Conservation (phyloP, 2,113 vertebrate genomes). For the Anguilla rostrata region DNA sequence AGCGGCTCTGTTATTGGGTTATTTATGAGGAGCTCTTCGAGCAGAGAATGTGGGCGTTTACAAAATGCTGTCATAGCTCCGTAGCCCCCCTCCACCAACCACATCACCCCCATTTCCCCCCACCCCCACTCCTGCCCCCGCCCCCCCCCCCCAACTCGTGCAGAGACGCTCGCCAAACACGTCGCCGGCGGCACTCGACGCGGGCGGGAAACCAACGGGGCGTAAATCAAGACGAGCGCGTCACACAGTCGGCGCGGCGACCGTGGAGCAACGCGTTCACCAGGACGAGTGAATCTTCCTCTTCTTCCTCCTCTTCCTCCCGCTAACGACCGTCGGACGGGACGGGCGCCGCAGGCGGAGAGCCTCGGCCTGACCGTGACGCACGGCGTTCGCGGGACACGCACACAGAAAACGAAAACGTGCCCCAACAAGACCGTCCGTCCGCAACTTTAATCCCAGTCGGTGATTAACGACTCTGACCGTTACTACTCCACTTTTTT, state of each 20-base stretch:
- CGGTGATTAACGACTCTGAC: background rate
- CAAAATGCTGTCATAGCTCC: background rate
- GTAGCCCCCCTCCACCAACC: background rate
- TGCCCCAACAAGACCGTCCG: background rate
- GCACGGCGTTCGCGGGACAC: background rate
- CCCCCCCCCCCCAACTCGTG: background rate
- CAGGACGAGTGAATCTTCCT: background rate
- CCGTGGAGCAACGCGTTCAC: background rate
- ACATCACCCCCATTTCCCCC: background rate
- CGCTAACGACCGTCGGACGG: background rate
- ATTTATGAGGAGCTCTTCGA: background rate
- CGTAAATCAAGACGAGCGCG: background rate
- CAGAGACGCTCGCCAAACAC: no score
- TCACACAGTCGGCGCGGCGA: background rate
- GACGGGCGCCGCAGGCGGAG: background rate
- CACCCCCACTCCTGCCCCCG: no score
- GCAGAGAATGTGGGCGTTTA: background rate
- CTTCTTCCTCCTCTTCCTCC: background rate
- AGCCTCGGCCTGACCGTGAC: background rate
- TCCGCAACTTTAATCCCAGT: background rate
- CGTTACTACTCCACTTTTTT: background rate
- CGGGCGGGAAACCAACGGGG: background rate
- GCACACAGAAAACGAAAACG: background rate
- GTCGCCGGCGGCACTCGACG: background rate
- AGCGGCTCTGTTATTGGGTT: background rate